Evolutionary conservation across 2,113 vertebrate species (phyloP).

Genomic region (Otus sunia): DNA sequence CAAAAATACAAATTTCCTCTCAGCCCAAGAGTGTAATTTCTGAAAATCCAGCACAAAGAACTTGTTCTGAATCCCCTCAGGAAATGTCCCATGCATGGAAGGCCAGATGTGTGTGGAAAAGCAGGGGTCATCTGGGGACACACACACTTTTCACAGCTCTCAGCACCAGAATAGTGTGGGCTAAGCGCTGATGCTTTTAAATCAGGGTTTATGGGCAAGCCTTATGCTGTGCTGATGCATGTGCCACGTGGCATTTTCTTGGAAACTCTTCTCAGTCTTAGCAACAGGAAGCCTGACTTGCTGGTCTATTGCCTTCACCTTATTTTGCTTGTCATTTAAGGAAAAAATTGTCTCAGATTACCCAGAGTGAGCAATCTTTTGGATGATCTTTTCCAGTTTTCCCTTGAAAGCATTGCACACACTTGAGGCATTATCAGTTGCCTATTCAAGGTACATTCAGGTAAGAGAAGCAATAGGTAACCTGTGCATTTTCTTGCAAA

Average conservation of each 20-base stretch:
- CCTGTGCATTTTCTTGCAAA: not conserved
- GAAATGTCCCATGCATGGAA: not conserved
- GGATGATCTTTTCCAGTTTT: not conserved
- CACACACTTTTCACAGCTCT: not conserved
- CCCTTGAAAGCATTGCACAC: not conserved
- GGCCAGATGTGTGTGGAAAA: not conserved
- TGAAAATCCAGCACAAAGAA: not conserved
- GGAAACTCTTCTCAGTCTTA: not conserved
- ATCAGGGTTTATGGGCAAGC: not conserved
- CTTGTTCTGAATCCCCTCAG: not conserved
- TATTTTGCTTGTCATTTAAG: not conserved
- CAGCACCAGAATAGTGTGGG: rapidly evolving
- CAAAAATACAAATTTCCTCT: not conserved
- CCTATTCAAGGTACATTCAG: not conserved
- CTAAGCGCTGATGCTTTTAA: not conserved
- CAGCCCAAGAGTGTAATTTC: not conserved
- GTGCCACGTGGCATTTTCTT: not conserved
- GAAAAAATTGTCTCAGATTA: not conserved
- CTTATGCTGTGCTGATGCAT: not conserved
- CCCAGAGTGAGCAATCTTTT: not conserved
- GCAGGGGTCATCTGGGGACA: not conserved
- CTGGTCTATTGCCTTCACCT: not conserved
- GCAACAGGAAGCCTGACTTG: not conserved
- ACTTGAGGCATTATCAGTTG: not conserved
- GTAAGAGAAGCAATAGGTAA: not conserved